These are phyloP conservation scores for Perodicticus potto DNA, from an alignment of 2,797 vertebrate species.

Conservation along the genomic window DNA sequence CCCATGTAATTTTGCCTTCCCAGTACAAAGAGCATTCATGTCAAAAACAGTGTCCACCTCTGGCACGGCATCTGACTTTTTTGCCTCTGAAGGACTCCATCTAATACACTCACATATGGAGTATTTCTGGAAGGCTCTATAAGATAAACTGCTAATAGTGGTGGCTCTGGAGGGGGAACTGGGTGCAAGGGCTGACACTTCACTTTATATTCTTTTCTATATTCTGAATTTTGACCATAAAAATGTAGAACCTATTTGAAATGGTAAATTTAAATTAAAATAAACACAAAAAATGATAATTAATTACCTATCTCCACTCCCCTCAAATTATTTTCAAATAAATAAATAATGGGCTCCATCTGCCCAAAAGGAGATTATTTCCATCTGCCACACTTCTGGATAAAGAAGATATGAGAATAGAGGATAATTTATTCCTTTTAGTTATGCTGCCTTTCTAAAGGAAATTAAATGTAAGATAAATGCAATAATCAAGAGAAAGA, in stretches of 20 bases:
- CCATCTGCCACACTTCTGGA: not conserved
- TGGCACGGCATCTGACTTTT: not conserved
- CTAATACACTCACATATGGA: not conserved
- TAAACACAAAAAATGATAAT: not conserved
- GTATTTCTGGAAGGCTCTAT: not conserved
- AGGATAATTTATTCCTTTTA: not conserved
- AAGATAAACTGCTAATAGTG: not conserved
- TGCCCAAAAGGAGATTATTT: not conserved
- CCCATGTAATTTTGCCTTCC: not conserved
- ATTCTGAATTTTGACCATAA: not conserved
- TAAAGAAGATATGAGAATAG: not conserved
- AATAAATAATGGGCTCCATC: not conserved
- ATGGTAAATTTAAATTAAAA: not conserved
- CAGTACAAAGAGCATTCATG: not conserved
- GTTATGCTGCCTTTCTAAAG: not conserved
- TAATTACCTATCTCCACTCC: not conserved
- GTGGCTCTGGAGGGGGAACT: not conserved
- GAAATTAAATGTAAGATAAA: not conserved
- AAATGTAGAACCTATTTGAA: not conserved
- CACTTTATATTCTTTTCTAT: not conserved
- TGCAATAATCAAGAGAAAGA: not conserved
- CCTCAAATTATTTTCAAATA: not conserved
- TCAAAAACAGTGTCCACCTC: not conserved
- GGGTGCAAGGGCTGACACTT: not conserved
- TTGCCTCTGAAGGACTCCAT: not conserved